These are phyloP conservation scores for Calameuta pallipes DNA, from an alignment of 2,888 invertebrate species.

Conservation along the genomic window DNA sequence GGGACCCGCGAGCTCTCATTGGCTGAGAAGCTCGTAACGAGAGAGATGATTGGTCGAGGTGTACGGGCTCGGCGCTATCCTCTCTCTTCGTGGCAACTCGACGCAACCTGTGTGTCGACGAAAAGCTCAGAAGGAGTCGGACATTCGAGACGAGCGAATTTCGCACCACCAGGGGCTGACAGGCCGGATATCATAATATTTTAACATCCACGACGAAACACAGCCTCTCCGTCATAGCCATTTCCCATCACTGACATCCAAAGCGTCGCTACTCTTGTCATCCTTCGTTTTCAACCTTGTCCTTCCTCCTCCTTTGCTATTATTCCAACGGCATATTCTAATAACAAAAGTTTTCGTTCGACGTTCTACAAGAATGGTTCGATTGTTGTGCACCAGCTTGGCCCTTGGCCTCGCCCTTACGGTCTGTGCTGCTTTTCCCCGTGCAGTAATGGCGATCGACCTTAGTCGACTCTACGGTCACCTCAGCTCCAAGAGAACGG, in stretches of 20 bases:
- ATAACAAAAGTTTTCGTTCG: not conserved
- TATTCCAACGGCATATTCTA: not conserved
- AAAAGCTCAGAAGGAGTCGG: not conserved
- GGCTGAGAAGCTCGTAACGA: not conserved
- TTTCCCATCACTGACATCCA: not conserved
- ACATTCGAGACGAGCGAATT: not conserved
- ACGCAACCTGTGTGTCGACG: not conserved
- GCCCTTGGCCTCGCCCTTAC: slow-evolving; percentile 60
- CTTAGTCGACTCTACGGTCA: slow-evolving; percentile 86
- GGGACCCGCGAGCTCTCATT: slow-evolving; percentile 14
- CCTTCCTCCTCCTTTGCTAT: not conserved
- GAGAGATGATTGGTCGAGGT: not conserved
- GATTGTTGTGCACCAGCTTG: slow-evolving; percentile 46
- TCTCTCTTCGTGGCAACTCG: not conserved
- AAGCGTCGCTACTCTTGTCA: not conserved
- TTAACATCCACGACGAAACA: not conserved
- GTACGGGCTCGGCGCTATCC: not conserved
- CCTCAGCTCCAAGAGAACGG: slow-evolving; percentile 76
- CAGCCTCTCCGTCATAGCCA: not conserved
- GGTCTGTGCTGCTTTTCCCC: slow-evolving; percentile 74
- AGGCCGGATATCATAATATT: not conserved
- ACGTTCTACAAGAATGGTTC: slow-evolving; percentile 42
- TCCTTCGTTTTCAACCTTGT: not conserved
- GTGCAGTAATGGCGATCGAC: slow-evolving; percentile 79
- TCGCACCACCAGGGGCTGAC: slow-evolving; percentile 6